Percentiles rank a stretch among this genome's conserved stretches.
These are phyloP conservation scores for Anarhynchus alexandrinus DNA, from an alignment of 2,113 vertebrate genomes.

Conservation along the genomic window DNA sequence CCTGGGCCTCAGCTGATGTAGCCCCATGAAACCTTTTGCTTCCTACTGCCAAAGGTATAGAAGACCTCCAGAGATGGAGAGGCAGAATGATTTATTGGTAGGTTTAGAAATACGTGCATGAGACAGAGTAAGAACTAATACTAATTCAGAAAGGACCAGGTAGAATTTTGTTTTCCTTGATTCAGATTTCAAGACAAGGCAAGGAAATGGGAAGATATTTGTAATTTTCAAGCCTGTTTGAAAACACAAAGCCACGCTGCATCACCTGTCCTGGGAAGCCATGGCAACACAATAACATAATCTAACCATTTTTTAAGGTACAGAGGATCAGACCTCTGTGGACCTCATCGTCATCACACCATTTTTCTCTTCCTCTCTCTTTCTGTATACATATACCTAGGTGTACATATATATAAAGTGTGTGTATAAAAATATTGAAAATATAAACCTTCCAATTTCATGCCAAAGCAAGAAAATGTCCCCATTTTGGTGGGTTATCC, in stretches of 20 bases:
- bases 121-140: neutral
- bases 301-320: neutral
- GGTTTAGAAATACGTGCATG: neutral
- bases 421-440: neutral
- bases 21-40: neutral
- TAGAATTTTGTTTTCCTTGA: neutral
- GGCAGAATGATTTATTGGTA: neutral
- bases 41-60: neutral
- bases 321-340: neutral
- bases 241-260: neutral
- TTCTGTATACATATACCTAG: neutral
- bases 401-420: neutral
- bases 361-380: neutral
- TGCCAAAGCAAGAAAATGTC: neutral
- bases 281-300: neutral
- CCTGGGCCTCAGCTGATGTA: neutral
- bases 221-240: neutral
- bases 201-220: neutral
- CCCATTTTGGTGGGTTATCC: neutral
- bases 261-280: neutral
- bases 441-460: neutral
- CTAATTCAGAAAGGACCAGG: neutral
- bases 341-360: neutral
- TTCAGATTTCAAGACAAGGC: neutral
- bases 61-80: neutral